These are phyloP conservation scores for Jacana jacana DNA, from an alignment of 2,113 vertebrate genomes.

Conservation along the genomic window DNA sequence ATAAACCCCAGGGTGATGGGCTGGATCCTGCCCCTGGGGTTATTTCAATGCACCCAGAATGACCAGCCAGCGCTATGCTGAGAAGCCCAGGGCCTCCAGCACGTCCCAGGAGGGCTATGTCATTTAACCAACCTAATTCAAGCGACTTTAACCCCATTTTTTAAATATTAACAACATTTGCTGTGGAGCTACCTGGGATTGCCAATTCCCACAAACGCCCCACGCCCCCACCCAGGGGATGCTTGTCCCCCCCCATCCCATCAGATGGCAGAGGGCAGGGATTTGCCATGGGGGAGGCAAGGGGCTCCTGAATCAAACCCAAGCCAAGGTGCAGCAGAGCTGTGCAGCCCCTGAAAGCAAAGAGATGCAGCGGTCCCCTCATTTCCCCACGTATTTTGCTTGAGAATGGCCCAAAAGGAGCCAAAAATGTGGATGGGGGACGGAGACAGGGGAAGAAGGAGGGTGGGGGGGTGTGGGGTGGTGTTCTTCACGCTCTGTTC, in stretches of 20 bases:
- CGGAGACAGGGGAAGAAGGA: too few relatives aligned
- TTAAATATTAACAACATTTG: background rate
- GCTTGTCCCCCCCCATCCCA: background rate
- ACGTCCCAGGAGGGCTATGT: background rate
- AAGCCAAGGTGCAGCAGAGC: background rate
- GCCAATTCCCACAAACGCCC: fast-evolving
- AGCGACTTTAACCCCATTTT: background rate
- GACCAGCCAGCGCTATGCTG: fast-evolving
- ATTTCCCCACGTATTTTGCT: background rate
- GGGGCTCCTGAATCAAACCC: background rate
- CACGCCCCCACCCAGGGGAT: background rate
- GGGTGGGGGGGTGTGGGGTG: too few relatives aligned
- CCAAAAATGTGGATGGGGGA: background rate
- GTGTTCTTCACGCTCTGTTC: background rate
- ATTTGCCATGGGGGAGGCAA: fast-evolving
- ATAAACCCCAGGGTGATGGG: background rate
- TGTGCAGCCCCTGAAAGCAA: background rate
- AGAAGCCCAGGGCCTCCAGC: background rate
- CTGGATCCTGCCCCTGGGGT: background rate
- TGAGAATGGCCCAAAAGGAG: background rate
- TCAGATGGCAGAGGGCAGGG: fast-evolving
- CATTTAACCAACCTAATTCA: background rate
- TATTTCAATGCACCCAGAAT: fast-evolving
- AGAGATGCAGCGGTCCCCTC: background rate
- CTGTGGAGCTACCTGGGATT: background rate